These are phyloP conservation scores for Drosophila trichaetosa DNA, from an alignment of 2,888 invertebrate species.

Conservation along the genomic window DNA sequence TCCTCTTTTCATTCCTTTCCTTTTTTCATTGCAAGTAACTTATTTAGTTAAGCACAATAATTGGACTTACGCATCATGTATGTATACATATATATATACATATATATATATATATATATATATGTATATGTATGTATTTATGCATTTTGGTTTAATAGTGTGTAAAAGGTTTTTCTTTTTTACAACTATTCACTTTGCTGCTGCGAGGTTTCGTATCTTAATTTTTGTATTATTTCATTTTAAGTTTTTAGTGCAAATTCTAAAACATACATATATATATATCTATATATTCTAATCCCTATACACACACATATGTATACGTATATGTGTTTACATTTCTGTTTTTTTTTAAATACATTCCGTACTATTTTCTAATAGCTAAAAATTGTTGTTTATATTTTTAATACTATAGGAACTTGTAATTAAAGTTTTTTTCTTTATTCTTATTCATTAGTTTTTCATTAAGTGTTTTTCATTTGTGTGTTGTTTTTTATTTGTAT, in stretches of 20 bases:
- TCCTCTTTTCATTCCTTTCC: not conserved
- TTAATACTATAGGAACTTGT: conserved; percentile 74
- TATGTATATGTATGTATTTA: conserved; percentile 23
- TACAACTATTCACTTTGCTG: conserved; percentile 40
- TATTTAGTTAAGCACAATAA: not conserved
- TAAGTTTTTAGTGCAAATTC: conserved; percentile 22
- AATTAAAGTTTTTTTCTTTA: conserved; percentile 59
- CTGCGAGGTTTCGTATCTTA: conserved; percentile 44
- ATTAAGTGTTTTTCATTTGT: not conserved
- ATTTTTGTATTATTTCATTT: conserved; percentile 1
- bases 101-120: not conserved
- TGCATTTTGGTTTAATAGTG: conserved; percentile 11
- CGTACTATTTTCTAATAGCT: conserved; percentile 26
- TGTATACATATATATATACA: not conserved
- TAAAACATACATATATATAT: conserved; percentile 1
- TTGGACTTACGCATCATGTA: not conserved
- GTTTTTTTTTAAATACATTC: conserved; percentile 6
- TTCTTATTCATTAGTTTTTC: conserved; percentile 37
- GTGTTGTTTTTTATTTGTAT: conserved; percentile 6
- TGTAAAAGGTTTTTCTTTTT: not conserved
- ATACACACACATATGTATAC: conserved; percentile 3
- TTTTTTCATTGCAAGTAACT: not conserved
- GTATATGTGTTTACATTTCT: conserved; percentile 18
- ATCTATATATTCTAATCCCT: not conserved
- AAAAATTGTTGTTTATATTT: conserved; percentile 34